Base-by-base conservation (phyloP, 2,797 vertebrate species). In the Rhodeus uyekii region DNA sequence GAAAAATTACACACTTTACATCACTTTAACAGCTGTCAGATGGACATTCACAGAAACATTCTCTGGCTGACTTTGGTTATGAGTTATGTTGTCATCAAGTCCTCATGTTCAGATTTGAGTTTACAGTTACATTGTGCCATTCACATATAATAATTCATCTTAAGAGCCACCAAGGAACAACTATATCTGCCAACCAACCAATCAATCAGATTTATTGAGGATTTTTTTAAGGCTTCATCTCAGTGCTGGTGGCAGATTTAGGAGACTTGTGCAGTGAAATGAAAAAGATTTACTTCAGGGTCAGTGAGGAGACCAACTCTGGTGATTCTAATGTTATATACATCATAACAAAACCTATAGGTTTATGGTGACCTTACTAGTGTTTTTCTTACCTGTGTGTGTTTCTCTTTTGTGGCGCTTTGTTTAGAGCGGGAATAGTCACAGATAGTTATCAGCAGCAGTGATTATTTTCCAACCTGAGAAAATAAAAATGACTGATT, bases 391-490 rank as follows among this genome's bases (percentile, higher is more conserved):
- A 39, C 14, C 32, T 34, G 46, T 78, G 73, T 36, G 24, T 76
- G 14, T 74, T 68, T 53, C 53, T 74, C 22, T 53, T 55, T 16
- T 68, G 44, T 27, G 4, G 46, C 60, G n/a, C 46, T 65, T 82
- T 55, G 64, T 82, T 78, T 61, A 44, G 13, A 5, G 2, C 1
- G 29, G 19, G 36, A 39, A 27, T 58, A 53, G 72, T 61, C 55
- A 18, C 8, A 22, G 29, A 79, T 29, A 48, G 5, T 46, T 13
- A 14, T n/a, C 42, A 32, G 8, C n/a, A 53, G 63, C n/a, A n/a
- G 50, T 71, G 74, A 64, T 83, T 76, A 65, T 76, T 82, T 58
- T 67, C 10, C 63, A 68, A 39, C 50, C 32, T 63, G 55, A 63
- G 60, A 67, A 71, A 63, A 72, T 27, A 32, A 74, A 75, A 60